Evolutionary conservation across 2,888 invertebrate genomes (phyloP).

Genomic region (Mylabris sibirica): DNA sequence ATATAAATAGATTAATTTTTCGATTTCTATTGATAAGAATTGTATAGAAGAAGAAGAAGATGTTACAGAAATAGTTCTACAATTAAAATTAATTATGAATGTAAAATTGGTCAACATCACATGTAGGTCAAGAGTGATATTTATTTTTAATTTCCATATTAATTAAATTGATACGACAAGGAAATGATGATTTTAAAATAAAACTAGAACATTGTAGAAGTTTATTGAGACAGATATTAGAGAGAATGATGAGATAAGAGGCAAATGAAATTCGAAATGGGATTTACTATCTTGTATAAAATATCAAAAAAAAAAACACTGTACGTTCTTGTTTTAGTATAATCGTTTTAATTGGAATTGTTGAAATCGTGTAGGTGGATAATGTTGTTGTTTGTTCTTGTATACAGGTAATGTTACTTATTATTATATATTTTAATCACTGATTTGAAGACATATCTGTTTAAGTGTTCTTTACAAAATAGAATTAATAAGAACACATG

Average conservation of each 20-base stretch:
- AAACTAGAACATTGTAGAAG: too few species aligned
- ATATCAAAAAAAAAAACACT: neutral
- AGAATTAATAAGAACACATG: conserved; percentile 42
- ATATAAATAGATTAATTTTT: neutral
- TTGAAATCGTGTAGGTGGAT: neutral
- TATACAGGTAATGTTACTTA: neutral
- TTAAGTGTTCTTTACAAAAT: conserved; percentile 27
- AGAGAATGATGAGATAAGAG: too few species aligned
- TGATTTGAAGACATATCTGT: neutral
- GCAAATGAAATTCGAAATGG: neutral
- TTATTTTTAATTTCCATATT: conserved; percentile 1
- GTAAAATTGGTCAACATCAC: neutral
- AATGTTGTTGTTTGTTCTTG: neutral
- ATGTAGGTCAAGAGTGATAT: neutral
- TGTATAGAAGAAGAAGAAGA: neutral
- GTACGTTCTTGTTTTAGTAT: neutral
- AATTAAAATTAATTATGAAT: neutral
- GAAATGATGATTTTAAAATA: neutral
- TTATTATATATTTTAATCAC: neutral
- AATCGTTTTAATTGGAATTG: neutral
- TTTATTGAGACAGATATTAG: too few species aligned
- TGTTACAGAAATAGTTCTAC: neutral
- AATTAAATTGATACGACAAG: neutral
- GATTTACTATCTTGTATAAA: neutral
- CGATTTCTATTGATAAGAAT: neutral